These are phyloP conservation scores for Pagrus major DNA, from an alignment of 2,113 vertebrate genomes.

Conservation along the genomic window DNA sequence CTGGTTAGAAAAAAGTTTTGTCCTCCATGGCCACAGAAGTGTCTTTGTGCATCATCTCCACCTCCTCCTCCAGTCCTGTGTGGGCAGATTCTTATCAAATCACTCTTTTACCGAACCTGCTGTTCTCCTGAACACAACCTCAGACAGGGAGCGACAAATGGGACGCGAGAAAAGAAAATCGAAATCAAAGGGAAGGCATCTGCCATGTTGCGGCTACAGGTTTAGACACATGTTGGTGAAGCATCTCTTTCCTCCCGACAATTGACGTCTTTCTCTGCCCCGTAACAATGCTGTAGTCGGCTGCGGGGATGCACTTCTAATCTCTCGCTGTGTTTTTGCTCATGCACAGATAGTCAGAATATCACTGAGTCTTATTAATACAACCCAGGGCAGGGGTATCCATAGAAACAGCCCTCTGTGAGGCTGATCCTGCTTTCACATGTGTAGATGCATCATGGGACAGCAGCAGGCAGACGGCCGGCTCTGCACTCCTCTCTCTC, in stretches of 20 bases:
- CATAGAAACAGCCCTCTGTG: conserved; percentile 79
- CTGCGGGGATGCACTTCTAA: conserved; percentile 31
- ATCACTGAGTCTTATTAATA: conserved; percentile 51
- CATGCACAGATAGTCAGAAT: conserved; percentile 45
- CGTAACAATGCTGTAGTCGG: conserved; percentile 12
- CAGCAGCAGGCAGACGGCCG: conserved; percentile 34
- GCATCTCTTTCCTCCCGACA: conserved; percentile 12
- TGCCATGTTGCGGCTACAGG: background rate
- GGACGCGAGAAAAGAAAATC: conserved; percentile 40
- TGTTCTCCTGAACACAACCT: background rate
- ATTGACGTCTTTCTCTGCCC: conserved; percentile 12
- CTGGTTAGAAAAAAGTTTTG: conserved; percentile 20
- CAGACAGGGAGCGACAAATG: background rate
- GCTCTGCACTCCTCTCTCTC: conserved; percentile 47
- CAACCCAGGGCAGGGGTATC: conserved; percentile 73
- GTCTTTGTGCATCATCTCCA: conserved; percentile 36
- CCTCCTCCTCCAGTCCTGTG: conserved; percentile 13
- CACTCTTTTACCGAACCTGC: conserved; percentile 17
- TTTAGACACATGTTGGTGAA: conserved; percentile 22
- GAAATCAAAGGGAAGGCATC: no score
- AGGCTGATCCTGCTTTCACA: conserved; percentile 56
- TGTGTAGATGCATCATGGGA: conserved; percentile 63
- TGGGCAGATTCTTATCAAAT: conserved; percentile 24
- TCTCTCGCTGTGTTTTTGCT: conserved; percentile 28
- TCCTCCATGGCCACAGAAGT: background rate